Percentiles rank a stretch among this genome's conserved stretches.
Evolutionary conservation across 2,888 invertebrate genomes (phyloP).

Genomic region (Elegia similella): DNA sequence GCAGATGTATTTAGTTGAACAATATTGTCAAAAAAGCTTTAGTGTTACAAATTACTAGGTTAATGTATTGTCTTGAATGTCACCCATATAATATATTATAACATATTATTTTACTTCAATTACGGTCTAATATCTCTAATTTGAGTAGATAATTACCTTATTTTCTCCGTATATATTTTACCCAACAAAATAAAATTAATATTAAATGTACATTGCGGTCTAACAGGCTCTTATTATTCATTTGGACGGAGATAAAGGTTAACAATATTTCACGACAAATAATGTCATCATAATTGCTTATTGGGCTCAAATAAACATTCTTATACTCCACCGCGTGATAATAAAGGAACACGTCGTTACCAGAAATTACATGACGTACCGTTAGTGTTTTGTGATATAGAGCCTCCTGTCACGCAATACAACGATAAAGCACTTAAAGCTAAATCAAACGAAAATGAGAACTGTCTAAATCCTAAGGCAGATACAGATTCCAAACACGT

Average conservation of each 20-base stretch:
- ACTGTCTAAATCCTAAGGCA: constrained; percentile 23
- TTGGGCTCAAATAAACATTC: constrained; percentile 33
- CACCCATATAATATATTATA: neutral
- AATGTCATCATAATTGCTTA: constrained; percentile 29
- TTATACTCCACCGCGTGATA: constrained; percentile 47
- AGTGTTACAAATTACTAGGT: neutral
- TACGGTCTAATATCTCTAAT: constrained; percentile 4
- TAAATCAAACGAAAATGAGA: constrained; percentile 44
- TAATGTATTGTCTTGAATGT: neutral
- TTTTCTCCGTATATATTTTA: constrained; percentile 1
- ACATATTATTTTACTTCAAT: constrained; percentile 1
- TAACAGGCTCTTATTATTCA: constrained; percentile 14
- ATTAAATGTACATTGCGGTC: neutral
- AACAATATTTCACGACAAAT: constrained; percentile 23
- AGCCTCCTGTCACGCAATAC: constrained; percentile 67
- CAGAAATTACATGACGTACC: constrained; percentile 73
- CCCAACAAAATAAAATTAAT: constrained; percentile 1
- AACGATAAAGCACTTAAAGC: constrained; percentile 59
- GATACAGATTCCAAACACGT: constrained; percentile 13
- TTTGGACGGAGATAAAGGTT: constrained; percentile 23
- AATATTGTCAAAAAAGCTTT: too few relatives aligned
- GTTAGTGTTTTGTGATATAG: constrained; percentile 66
- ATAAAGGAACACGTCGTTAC: constrained; percentile 75
- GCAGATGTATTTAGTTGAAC: too few relatives aligned
- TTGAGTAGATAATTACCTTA: constrained; percentile 9